Percentiles rank a stretch among this genome's conserved stretches.
phyloP scores from a whole-genome alignment of 2,113 vertebrate species.

The Grammomys dolichurus region DNA sequence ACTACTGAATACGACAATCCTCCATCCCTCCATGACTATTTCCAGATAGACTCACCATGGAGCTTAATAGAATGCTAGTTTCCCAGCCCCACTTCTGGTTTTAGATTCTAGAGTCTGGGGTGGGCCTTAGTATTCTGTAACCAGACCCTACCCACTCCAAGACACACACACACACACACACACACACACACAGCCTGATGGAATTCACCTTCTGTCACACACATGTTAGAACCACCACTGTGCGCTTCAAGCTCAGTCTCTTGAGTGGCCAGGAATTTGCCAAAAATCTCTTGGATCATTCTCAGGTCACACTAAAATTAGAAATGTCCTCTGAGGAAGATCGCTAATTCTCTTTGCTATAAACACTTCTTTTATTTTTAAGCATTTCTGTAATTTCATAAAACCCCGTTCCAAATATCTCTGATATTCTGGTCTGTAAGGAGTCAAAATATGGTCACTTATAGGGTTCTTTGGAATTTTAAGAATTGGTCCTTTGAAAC shows the following conservation, averaged over 20 bases:
- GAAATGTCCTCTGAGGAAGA: neutral
- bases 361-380: neutral
- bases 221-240: neutral
- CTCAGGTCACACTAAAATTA: neutral
- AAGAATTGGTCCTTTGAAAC: conserved; percentile 63
- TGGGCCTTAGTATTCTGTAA: neutral
- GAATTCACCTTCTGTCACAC: neutral
- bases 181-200: too few relatives aligned
- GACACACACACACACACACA: too few relatives aligned
- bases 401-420: conserved; percentile 30
- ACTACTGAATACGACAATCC: neutral
- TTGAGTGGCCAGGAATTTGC: neutral
- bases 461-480: conserved; percentile 56
- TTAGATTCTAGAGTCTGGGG: neutral
- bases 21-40: neutral
- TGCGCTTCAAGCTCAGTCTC: neutral
- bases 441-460: conserved; percentile 46
- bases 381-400: neutral
- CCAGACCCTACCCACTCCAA: neutral
- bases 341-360: neutral
- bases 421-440: neutral
- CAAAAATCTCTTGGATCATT: neutral
- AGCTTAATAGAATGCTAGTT: neutral
- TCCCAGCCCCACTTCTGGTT: neutral
- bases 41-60: neutral